Evolutionary conservation across 2,797 vertebrate genomes (phyloP).

Genomic region (Orestias chungarensis): DNA sequence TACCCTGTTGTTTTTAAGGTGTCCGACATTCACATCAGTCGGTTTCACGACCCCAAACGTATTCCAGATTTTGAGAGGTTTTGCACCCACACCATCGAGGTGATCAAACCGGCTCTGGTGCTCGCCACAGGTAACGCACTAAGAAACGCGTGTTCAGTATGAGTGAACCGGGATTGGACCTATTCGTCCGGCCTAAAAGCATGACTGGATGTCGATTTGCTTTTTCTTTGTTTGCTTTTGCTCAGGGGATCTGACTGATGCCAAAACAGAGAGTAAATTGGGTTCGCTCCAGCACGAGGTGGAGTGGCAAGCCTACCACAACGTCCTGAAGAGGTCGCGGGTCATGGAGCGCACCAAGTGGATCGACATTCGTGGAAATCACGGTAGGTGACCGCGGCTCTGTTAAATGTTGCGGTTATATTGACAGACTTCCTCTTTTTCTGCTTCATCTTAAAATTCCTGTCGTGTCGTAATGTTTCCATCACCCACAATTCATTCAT

Average conservation of each 20-base stretch:
- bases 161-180: neutral
- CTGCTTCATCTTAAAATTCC: neutral
- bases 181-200: neutral
- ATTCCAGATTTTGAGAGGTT: conserved; percentile 92
- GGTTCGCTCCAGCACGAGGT: conserved; percentile 92
- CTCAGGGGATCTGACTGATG: conserved; percentile 94
- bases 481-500: neutral
- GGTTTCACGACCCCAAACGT: conserved; percentile 86
- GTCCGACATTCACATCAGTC: conserved; percentile 96
- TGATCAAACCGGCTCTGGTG: conserved; percentile 90
- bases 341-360: conserved; percentile 94
- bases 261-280: conserved; percentile 89
- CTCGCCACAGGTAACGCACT: conserved; percentile 91
- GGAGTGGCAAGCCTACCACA: conserved; percentile 95
- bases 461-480: neutral
- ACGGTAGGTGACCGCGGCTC: conserved; percentile 78
- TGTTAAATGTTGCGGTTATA: conserved; percentile 7
- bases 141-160: neutral
- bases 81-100: conserved; percentile 88
- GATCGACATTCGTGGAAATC: conserved; percentile 97
- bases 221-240: too few species aligned
- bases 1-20: conserved; percentile 80
- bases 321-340: conserved; percentile 88
- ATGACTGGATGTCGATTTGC: neutral
- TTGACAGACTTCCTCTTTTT: neutral